Evolutionary conservation across 2,888 invertebrate species (phyloP).

Genomic region (Parnassius smintheus): DNA sequence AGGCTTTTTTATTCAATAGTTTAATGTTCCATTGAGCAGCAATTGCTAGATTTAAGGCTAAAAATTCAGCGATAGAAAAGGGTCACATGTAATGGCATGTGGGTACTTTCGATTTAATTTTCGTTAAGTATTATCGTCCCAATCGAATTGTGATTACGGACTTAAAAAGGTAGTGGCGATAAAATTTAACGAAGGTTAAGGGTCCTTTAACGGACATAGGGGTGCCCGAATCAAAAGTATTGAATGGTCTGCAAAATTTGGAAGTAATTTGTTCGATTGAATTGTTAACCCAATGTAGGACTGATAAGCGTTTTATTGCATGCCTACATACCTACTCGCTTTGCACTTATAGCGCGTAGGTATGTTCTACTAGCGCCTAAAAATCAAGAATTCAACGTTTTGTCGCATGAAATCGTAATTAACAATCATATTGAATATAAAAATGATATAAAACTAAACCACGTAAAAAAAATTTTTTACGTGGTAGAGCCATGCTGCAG

Average conservation of each 20-base stretch:
- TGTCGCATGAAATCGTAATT: too few species aligned
- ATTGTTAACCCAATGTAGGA: conserved; percentile 12
- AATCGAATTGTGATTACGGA: conserved; percentile 25
- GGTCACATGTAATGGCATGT: conserved; percentile 21
- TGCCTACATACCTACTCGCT: too few species aligned
- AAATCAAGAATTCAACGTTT: too few species aligned
- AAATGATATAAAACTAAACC: too few species aligned
- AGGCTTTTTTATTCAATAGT: not conserved
- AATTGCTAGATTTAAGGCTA: conserved; percentile 16
- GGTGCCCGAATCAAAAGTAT: conserved; percentile 20
- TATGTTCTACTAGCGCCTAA: too few species aligned
- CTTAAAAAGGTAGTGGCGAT: conserved; percentile 24
- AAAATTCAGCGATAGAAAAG: conserved; percentile 20
- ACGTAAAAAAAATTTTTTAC: too few species aligned
- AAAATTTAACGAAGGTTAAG: conserved; percentile 27
- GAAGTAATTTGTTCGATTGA: conserved; percentile 18
- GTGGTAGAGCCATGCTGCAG: too few species aligned
- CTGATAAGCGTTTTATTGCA: conserved; percentile 2
- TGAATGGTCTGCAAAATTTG: conserved; percentile 24
- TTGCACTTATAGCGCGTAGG: too few species aligned
- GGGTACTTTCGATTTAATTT: conserved; percentile 25
- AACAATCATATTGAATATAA: too few species aligned
- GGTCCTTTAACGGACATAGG: conserved; percentile 18
- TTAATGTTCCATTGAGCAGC: conserved; percentile 5
- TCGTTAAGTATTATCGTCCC: conserved; percentile 23